Base-by-base conservation (phyloP, 2,113 vertebrate genomes). In the Labrus mixtus region DNA sequence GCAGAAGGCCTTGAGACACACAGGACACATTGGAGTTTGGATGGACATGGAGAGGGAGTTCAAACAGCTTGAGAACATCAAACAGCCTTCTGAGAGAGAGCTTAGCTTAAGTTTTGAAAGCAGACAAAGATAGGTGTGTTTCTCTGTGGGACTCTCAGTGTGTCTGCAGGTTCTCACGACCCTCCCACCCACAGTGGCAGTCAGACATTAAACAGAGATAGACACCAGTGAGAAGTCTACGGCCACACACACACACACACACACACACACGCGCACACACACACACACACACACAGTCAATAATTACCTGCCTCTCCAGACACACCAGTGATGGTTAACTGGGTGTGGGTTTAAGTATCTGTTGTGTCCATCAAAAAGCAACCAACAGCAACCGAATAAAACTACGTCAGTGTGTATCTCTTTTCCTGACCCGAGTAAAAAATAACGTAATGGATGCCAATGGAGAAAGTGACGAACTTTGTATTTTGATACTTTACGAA, bases 131-230 rank as follows among this genome's bases (percentile, higher is more conserved):
- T 71, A 86, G 70, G 78, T 81, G 87, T 83, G 87, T 72, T 81
- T 81, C 43, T 73, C 48, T 46, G 33, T 10, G 36, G 41, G 46
- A 53, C 50, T 83, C 61, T 64, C 48, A 54, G 57, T 39, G 43
- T 67, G 79, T 50, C 48, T 63, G 65, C 58, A 45, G 53, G 64
- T 89, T 90, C 82, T 88, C 81, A 81, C 6, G 56, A 73, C 54
- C 74, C 36, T 63, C 39, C 19, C 12, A 68, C 29, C 63, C 48
- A 8, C 1, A 8, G 13, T 78, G 37, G 12, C 39, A 71, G 84
- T 54, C 81, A 84, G 85, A 88, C 87, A 83, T 88, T 87, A 83
- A 80, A 63, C 84, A 89, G 85, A 90, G 53, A 80, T 67, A 62
- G 55, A 87, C 81, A 78, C 43, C 41, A 33, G 59, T 56, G 62